Conservation (phyloP, 1,140 invertebrate species). For the Periplaneta americana region DNA sequence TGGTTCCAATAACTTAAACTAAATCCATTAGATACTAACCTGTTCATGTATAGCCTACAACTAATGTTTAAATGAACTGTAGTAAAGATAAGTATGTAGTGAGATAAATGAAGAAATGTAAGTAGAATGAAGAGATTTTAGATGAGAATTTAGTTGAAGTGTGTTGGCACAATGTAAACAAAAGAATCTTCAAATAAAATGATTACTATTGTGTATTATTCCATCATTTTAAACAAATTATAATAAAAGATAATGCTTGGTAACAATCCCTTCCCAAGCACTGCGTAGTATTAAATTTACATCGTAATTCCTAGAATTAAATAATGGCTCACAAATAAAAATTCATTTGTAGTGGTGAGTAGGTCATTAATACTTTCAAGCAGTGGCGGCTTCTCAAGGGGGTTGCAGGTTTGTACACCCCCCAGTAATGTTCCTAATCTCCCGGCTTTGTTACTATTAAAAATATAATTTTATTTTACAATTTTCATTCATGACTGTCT, state of each 20-base stretch:
- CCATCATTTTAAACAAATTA: not conserved
- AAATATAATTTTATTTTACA: no score
- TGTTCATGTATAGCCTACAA: not conserved
- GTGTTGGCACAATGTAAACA: not conserved
- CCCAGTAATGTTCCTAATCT: no score
- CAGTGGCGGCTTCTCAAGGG: no score
- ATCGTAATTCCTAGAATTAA: not conserved
- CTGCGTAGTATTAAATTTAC: not conserved
- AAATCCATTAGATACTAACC: not conserved
- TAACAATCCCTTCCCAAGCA: no score
- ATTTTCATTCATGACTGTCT: no score
- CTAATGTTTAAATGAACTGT: not conserved
- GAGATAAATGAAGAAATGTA: not conserved
- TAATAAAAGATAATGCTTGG: not conserved
- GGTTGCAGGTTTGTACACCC: no score
- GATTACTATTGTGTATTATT: not conserved
- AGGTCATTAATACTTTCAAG: no score
- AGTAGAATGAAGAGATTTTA: not conserved
- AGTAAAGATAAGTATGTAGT: not conserved
- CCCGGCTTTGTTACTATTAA: no score
- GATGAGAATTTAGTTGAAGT: not conserved
- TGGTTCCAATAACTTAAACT: not conserved
- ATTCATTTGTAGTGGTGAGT: no score
- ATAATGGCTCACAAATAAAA: not conserved
- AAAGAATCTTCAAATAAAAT: not conserved